Percentiles rank a stretch among this genome's conserved stretches.
Evolutionary conservation across 2,113 vertebrate genomes (phyloP).

Genomic region (Scophthalmus maximus): DNA sequence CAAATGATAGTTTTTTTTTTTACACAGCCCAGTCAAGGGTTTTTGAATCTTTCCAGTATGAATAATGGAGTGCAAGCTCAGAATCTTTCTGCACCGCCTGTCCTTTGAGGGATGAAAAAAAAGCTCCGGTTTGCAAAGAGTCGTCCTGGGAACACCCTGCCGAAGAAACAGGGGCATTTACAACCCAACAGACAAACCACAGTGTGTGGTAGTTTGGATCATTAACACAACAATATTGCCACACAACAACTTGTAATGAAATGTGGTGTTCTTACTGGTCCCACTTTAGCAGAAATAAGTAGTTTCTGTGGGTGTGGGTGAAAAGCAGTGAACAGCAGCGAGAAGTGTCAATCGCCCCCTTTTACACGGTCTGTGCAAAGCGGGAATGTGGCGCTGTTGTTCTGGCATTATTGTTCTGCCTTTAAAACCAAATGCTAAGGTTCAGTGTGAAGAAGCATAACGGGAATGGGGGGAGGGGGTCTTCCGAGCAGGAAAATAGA

Average conservation of each 20-base stretch:
- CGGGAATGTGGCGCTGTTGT: not conserved
- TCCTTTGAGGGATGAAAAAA: not conserved
- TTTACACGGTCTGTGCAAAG: not conserved
- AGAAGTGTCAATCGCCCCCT: not conserved
- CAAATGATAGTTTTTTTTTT: not conserved
- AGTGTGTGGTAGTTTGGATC: not conserved
- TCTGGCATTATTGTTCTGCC: too few relatives aligned
- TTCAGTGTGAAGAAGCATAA: too few relatives aligned
- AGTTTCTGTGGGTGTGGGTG: not conserved
- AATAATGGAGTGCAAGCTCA: constrained; percentile 1
- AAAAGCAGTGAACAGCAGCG: not conserved
- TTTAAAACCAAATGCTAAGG: too few relatives aligned
- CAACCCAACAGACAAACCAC: not conserved
- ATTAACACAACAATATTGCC: not conserved
- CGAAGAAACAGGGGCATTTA: too few relatives aligned
- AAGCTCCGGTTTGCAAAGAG: too few relatives aligned
- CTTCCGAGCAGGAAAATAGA: too few relatives aligned
- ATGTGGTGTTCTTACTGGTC: not conserved
- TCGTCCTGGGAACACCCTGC: too few relatives aligned
- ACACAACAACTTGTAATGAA: not conserved
- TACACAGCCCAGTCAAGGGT: not conserved
- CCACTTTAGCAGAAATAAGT: not conserved
- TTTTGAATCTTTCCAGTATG: not conserved
- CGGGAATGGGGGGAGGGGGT: too few relatives aligned
- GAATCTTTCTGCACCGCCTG: not conserved